Evolutionary conservation across 2,113 vertebrate species (phyloP).

Genomic region (Sarotherodon lohbergeri): DNA sequence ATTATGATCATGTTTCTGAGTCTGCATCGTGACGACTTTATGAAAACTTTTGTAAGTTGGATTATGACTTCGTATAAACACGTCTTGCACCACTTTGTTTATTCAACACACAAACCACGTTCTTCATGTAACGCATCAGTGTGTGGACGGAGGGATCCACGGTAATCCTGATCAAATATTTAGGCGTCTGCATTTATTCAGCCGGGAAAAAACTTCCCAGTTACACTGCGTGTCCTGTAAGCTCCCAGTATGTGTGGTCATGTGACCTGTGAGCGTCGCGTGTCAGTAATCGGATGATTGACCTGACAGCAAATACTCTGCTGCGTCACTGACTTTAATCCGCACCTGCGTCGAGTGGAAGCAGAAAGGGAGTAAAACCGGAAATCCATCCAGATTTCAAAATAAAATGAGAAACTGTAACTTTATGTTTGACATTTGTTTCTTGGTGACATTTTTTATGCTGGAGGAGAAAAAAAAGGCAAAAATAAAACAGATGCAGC

Average conservation of each 20-base stretch:
- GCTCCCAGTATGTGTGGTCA: background rate
- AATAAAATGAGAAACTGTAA: background rate
- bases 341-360: background rate
- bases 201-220: fast-evolving
- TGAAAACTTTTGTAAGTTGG: fast-evolving
- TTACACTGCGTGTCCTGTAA: background rate
- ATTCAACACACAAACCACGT: background rate
- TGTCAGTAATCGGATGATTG: constrained; percentile 25
- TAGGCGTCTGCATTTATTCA: fast-evolving
- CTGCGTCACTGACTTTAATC: constrained; percentile 32
- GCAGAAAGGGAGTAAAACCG: background rate
- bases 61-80: background rate
- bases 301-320: background rate
- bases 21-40: background rate
- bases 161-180: background rate
- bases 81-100: background rate
- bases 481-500: background rate
- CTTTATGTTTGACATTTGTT: background rate
- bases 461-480: background rate
- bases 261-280: background rate
- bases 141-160: background rate
- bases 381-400: background rate
- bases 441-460: fast-evolving
- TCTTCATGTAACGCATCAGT: fast-evolving
- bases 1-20: background rate